phyloP scores from a whole-genome alignment of 2,113 vertebrate species.

The Brachyhypopomus occidentalis region DNA sequence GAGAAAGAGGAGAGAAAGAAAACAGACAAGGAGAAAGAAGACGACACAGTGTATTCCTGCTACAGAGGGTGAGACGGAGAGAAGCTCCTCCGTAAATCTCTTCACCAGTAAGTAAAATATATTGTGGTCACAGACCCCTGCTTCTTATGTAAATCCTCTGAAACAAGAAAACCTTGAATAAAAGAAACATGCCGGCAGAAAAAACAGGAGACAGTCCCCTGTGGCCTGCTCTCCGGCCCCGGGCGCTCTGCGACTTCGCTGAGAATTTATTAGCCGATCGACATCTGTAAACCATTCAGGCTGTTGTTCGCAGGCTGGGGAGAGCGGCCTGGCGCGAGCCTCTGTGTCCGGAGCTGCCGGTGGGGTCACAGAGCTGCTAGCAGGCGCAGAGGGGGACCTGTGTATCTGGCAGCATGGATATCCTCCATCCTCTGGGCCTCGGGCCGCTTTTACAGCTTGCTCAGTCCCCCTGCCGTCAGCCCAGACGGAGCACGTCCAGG shows the following conservation, averaged over 20 bases:
- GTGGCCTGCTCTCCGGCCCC: slow-evolving; percentile 45
- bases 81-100: slow-evolving; percentile 18
- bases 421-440: slow-evolving; percentile 58
- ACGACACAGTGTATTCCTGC: not conserved
- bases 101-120: slow-evolving; percentile 8
- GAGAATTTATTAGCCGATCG: slow-evolving; percentile 69
- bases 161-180: not conserved
- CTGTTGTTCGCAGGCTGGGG: slow-evolving; percentile 65
- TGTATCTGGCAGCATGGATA: slow-evolving; percentile 35
- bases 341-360: slow-evolving; percentile 44
- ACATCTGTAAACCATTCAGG: slow-evolving; percentile 75
- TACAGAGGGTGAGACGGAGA: not conserved
- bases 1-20: slow-evolving; percentile 1
- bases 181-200: not conserved
- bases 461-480: slow-evolving; percentile 40
- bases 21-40: slow-evolving; percentile 26
- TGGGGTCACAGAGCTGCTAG: slow-evolving; percentile 57
- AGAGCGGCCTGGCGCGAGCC: slow-evolving; percentile 55
- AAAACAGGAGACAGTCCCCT: slow-evolving; percentile 45
- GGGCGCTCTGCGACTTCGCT: slow-evolving; percentile 55
- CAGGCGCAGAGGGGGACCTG: slow-evolving; percentile 41
- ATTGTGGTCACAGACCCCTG: slow-evolving; percentile 14
- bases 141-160: slow-evolving; percentile 8
- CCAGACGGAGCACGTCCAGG: slow-evolving; percentile 8
- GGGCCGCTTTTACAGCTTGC: slow-evolving; percentile 58